Conservation (phyloP, 2,113 vertebrate genomes). For the Tetraodon nigroviridis region DNA sequence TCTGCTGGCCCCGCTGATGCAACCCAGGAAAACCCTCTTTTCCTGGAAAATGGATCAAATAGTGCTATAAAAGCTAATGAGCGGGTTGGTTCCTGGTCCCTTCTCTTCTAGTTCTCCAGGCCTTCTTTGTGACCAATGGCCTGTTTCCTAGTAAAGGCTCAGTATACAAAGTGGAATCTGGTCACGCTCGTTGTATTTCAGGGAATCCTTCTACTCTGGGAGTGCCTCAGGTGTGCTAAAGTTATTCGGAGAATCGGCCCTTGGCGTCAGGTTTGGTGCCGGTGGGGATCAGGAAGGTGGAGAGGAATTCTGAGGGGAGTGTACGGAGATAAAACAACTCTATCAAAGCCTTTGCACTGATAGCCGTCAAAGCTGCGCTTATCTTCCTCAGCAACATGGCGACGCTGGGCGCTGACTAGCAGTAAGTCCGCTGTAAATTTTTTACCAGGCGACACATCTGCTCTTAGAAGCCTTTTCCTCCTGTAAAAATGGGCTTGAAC, state of each 20-base stretch:
- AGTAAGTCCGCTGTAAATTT: slow-evolving; percentile 15
- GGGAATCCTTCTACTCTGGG: background rate
- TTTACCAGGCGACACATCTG: slow-evolving; percentile 17
- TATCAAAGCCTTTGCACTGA: background rate
- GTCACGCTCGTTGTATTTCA: background rate
- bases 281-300: no score
- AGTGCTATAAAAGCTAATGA: no score
- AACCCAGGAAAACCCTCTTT: background rate
- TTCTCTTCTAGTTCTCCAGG: no score
- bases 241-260: background rate
- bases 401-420: background rate
- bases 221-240: background rate
- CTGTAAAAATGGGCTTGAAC: slow-evolving; percentile 1
- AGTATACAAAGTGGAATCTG: background rate
- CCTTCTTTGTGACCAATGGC: background rate
- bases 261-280: no score
- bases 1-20: background rate
- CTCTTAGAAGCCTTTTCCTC: background rate
- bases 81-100: no score
- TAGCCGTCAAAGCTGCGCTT: background rate
- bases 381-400: slow-evolving; percentile 14
- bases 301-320: background rate
- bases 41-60: no score
- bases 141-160: no score
- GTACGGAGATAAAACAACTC: background rate